Percentiles rank a stretch among this genome's conserved stretches.
These are phyloP conservation scores for Aurelia aurita complex sp. Pacific DNA, from an alignment of 30 jellyfish, hydroid and myxozoan genomes.

Conservation along the genomic window DNA sequence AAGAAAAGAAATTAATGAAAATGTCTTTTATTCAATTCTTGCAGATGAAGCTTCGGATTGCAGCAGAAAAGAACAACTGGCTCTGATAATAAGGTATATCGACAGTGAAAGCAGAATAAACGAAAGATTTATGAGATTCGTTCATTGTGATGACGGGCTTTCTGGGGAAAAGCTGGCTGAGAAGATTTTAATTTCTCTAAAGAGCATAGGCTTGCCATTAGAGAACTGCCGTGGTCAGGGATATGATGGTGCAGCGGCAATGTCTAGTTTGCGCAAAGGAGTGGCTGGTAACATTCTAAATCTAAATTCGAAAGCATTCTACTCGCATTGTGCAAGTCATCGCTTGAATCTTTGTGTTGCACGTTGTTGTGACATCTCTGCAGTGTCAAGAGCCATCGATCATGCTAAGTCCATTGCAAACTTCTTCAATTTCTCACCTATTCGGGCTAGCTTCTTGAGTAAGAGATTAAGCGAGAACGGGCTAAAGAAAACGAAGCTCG, in stretches of 20 bases:
- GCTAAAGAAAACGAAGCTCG: slow-evolving; percentile 11
- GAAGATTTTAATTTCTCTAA: slow-evolving; percentile 19
- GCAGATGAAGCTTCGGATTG: not conserved
- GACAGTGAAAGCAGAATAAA: slow-evolving; percentile 22
- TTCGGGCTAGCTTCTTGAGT: slow-evolving; percentile 12
- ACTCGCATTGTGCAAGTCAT: not conserved
- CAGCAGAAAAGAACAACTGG: slow-evolving; percentile 17
- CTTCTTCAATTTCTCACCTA: slow-evolving; percentile 32
- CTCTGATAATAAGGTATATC: slow-evolving; percentile 25
- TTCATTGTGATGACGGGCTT: slow-evolving; percentile 33
- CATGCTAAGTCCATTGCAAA: slow-evolving; percentile 2
- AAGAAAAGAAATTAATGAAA: not conserved
- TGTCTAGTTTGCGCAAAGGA: not conserved
- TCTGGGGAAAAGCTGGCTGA: slow-evolving; percentile 22
- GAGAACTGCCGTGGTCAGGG: too few species aligned
- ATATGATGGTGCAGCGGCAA: not conserved
- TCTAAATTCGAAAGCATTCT: too few species aligned
- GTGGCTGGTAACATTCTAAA: too few species aligned
- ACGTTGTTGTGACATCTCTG: slow-evolving; percentile 12
- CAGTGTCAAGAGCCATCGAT: slow-evolving; percentile 7
- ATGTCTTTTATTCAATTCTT: not conserved
- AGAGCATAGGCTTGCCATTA: slow-evolving; percentile 33
- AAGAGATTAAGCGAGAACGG: slow-evolving; percentile 4
- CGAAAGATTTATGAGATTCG: slow-evolving; percentile 26
- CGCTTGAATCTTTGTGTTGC: slow-evolving; percentile 14